Conservation (phyloP, 2,113 vertebrate species). For the Myocastor coypus region DNA sequence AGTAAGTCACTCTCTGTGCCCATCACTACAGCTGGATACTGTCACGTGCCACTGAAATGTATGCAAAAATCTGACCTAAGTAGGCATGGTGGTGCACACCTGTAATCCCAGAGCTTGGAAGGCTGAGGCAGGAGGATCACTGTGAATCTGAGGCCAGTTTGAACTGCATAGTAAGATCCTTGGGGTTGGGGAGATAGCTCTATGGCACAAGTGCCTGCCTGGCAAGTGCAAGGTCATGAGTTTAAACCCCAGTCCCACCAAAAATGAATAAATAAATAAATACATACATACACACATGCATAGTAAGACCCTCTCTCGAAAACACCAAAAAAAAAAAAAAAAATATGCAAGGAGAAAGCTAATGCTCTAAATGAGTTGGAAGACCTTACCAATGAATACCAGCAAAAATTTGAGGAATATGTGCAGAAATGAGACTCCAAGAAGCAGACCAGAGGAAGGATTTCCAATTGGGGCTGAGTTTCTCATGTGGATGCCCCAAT, state of each 20-base stretch:
- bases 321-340: neutral
- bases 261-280: too few relatives aligned
- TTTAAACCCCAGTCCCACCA: too few relatives aligned
- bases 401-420: neutral
- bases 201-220: too few relatives aligned
- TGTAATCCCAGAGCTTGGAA: neutral
- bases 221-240: too few relatives aligned
- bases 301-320: neutral
- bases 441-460: neutral
- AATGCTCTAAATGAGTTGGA: neutral
- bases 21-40: neutral
- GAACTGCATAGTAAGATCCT: neutral
- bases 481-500: neutral
- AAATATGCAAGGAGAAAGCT: neutral
- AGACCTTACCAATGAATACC: neutral
- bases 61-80: neutral
- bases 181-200: too few relatives aligned
- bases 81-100: neutral
- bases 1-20: neutral
- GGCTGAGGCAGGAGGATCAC: neutral
- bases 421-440: neutral
- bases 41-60: neutral
- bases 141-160: neutral
- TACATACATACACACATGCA: too few relatives aligned
- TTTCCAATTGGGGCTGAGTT: neutral